Evolutionary conservation across 2,888 invertebrate genomes (phyloP), one percentile per base, ranked within the genome.

Genomic region (Cosmia trapezina): DNA sequence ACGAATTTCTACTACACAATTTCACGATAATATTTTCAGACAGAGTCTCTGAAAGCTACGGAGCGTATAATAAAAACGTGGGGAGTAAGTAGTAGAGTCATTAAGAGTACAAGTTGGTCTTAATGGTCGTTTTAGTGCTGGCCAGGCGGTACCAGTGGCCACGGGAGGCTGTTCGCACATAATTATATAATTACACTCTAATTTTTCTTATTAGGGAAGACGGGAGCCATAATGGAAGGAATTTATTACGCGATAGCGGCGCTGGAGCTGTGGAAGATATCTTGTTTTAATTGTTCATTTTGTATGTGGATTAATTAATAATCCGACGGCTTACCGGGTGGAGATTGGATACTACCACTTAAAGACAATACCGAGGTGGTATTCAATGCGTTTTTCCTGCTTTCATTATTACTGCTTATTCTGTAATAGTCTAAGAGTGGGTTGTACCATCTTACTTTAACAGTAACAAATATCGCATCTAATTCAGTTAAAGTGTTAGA

Each of bases 71-170:
- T 64, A 82, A 70, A 69, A 69, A 71, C 41, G 72, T 64, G 61
- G 69, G 41, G 41, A 67, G 66, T 72, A 22, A 49, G 57, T 62
- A 76, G 61, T 62, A 69, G 33, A 71, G 51, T 70, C 78, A 73
- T 85, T 85, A 83, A 62, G 70, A 49, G 63, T 65, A 65, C 62
- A 70, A 85, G 70, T 85, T 82, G 70, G 45, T 57, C 61, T 51
- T 81, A 85, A 81, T 85, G 78, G n/a, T 43, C 79, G 60, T 70
- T 85, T 85, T 67, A 78, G 66, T 81, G 64, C 63, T 57, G 45
- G 5, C 19, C 51, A 61, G 45, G 37, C 41, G 49, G n/a, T 71
- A 56, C 37, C 81, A 45, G 62, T 33, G 64, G 56, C 66, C 49
- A 19, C 62, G 37, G 28, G 68, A 62, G 70, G 47, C 73, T 77